Base-by-base conservation (phyloP, 1,140 invertebrate genomes). In the Hestina assimilis region DNA sequence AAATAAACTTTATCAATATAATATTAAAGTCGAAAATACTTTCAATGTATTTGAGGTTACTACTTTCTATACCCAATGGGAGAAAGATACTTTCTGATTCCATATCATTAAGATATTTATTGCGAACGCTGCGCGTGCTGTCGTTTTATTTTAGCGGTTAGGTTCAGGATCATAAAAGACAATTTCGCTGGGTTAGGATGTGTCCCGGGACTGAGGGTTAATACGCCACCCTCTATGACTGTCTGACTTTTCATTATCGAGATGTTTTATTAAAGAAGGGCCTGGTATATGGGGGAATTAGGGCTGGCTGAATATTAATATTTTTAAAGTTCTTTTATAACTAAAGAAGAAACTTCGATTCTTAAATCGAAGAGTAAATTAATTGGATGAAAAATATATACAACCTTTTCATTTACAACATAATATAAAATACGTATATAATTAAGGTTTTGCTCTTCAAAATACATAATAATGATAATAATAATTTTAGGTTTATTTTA, bases 241-340 rank as follows among this genome's bases (percentile, higher is more conserved):
- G 78, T 69, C 84, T 87, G 84, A 88, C 84, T 88, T 88, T 88
- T 88, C 84, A 88, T 88, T 88, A 88, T 88, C 84, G 83, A 88
- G 83, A 88, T 88, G 84, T 88, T 88, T 88, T 88, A 88, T 88
- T 88, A 83, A 87, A 83, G 84, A 48, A 76, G 81, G 79, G 79
- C 62, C 66, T 59, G 67, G 59, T 72, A 67, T 47, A 50, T 20
- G 66, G 72, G 81, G 83, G 75, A 65, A 48, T 46, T 79, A 86
- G 84, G 83, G 83, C 50, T 83, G 55, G 12, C 45, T 38, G 4
- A 21, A 9, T 0, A 31, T 2, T 11, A 11, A 0, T n/a, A n/a
- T n/a, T n/a, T n/a, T n/a, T n/a, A n/a, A n/a, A n/a, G n/a, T n/a
- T n/a, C n/a, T n/a, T n/a, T n/a, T n/a, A n/a, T n/a, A n/a, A n/a